These are phyloP conservation scores for Phrynosoma blainvillii DNA, from an alignment of 2,113 vertebrate genomes.

Conservation along the genomic window DNA sequence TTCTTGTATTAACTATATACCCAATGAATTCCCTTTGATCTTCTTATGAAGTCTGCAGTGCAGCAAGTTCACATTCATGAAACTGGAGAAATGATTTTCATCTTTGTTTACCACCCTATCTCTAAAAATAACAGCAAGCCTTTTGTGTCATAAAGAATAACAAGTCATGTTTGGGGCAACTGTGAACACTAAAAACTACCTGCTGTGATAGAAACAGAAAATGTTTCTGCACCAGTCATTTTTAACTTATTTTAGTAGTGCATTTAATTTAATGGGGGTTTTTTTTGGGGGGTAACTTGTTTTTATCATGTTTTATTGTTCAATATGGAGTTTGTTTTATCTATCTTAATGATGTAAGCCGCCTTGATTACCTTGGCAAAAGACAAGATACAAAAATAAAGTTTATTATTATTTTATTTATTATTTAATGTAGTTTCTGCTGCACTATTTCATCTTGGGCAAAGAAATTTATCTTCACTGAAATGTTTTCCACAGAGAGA, in stretches of 20 bases:
- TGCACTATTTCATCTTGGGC: constrained; percentile 28
- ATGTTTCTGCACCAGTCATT: not conserved
- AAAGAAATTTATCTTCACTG: constrained; percentile 10
- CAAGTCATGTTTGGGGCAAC: constrained; percentile 14
- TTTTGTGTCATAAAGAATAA: constrained; percentile 37
- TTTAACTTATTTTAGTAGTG: too few species aligned
- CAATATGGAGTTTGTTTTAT: too few species aligned
- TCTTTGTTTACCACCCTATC: constrained; percentile 31
- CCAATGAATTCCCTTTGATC: constrained; percentile 22
- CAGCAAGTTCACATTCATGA: constrained; percentile 17
- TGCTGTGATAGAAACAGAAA: constrained; percentile 10
- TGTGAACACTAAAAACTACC: constrained; percentile 44
- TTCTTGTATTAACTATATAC: constrained; percentile 37
- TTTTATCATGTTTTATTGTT: too few species aligned
- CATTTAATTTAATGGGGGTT: too few species aligned
- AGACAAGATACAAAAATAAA: too few species aligned
- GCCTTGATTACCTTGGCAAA: too few species aligned
- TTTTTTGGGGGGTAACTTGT: too few species aligned
- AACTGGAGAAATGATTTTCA: constrained; percentile 23
- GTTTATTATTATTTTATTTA: too few species aligned
- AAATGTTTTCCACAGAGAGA: constrained; percentile 19
- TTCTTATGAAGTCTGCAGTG: constrained; percentile 12
- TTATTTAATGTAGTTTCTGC: not conserved
- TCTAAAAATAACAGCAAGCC: constrained; percentile 28
- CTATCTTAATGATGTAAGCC: too few species aligned